Conservation (phyloP, 2,797 vertebrate genomes). For the Pseudomugil gertrudae region DNA sequence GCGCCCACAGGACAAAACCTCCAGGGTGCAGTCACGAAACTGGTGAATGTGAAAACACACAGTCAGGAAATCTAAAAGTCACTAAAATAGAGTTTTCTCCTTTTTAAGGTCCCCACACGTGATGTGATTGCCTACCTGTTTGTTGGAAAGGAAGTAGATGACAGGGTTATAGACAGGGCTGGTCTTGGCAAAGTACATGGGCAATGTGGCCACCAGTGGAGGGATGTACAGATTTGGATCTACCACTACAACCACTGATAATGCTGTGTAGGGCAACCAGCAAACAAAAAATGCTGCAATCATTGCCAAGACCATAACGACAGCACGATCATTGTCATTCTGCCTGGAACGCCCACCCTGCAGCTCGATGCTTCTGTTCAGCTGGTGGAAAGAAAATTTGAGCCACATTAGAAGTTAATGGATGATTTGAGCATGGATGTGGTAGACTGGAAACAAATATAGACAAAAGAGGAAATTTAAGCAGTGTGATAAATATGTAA, state of each 20-base stretch:
- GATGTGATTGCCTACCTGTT: slow-evolving; percentile 67
- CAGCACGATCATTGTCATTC: slow-evolving; percentile 75
- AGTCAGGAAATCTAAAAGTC: slow-evolving; percentile 1
- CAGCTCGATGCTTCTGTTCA: slow-evolving; percentile 82
- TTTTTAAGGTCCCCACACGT: slow-evolving; percentile 1
- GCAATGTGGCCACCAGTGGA: slow-evolving; percentile 81
- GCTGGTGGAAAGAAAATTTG: slow-evolving; percentile 55
- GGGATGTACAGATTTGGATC: slow-evolving; percentile 76
- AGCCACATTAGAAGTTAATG: slow-evolving; percentile 32
- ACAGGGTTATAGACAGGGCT: slow-evolving; percentile 83
- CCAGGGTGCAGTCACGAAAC: slow-evolving; percentile 76
- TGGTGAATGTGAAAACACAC: slow-evolving; percentile 27
- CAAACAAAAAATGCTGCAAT: slow-evolving; percentile 79
- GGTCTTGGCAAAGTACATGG: slow-evolving; percentile 84
- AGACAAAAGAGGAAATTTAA: slow-evolving; percentile 13
- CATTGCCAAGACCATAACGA: slow-evolving; percentile 81
- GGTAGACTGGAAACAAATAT: slow-evolving; percentile 20
- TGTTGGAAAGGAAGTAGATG: slow-evolving; percentile 84
- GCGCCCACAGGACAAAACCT: slow-evolving; percentile 73
- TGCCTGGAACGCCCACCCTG: slow-evolving; percentile 75
- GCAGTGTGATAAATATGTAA: slow-evolving; percentile 16
- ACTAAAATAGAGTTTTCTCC: neutral
- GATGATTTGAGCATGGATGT: slow-evolving; percentile 1
- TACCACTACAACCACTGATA: slow-evolving; percentile 80
- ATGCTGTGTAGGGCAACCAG: slow-evolving; percentile 81